Percentiles rank a stretch among this genome's conserved stretches.
Evolutionary conservation across 2,797 vertebrate genomes (phyloP).

Genomic region (Cuniculus paca): DNA sequence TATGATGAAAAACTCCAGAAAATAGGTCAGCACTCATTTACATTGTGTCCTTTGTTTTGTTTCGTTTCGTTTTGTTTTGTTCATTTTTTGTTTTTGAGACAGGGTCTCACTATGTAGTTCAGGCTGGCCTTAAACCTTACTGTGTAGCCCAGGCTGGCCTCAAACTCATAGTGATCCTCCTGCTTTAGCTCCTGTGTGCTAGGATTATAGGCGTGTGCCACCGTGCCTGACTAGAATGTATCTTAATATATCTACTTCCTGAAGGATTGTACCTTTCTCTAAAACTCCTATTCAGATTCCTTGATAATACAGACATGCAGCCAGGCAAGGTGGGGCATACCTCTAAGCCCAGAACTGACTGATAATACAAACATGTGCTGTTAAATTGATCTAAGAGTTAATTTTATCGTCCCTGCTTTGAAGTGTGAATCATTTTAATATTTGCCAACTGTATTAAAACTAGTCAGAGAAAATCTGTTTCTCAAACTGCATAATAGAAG

Average conservation of each 20-base stretch:
- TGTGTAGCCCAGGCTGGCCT: not conserved
- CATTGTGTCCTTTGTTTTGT: not conserved
- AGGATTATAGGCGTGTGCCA: not conserved
- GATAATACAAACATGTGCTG: not conserved
- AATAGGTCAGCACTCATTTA: not conserved
- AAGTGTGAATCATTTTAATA: constrained; percentile 54
- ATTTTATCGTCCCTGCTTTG: not conserved
- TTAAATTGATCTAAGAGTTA: constrained; percentile 17
- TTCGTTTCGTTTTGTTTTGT: not conserved
- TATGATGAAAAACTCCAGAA: constrained; percentile 26
- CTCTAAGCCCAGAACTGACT: not conserved
- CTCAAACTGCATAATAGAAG: not conserved
- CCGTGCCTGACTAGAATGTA: not conserved
- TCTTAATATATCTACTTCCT: constrained; percentile 9
- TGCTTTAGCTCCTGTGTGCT: not conserved
- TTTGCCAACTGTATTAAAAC: not conserved
- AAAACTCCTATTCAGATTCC: constrained; percentile 10
- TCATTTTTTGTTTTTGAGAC: not conserved
- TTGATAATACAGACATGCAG: not conserved
- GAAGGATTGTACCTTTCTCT: constrained; percentile 42
- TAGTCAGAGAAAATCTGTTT: constrained; percentile 53
- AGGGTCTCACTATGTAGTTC: not conserved
- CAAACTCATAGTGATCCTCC: not conserved
- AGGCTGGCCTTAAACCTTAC: not conserved
- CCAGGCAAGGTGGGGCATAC: not conserved